These are phyloP conservation scores for Vanessa tameamea DNA, from an alignment of 1,140 invertebrate genomes.

Conservation along the genomic window DNA sequence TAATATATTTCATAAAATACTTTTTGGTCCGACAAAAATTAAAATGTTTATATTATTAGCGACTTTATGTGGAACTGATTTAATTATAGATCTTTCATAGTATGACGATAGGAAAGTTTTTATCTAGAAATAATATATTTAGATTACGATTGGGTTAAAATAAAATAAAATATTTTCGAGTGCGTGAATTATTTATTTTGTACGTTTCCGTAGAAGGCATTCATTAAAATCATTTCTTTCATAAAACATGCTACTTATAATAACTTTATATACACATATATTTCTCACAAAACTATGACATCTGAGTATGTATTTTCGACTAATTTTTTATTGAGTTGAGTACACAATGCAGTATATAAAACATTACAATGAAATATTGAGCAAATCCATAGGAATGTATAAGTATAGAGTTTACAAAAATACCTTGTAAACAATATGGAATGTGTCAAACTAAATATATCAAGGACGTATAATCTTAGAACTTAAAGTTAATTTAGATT, in stretches of 20 bases:
- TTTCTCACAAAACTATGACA: constrained; percentile 55
- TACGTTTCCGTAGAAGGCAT: constrained; percentile 69
- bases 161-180: constrained; percentile 58
- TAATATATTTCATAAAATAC: too few species aligned
- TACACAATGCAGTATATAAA: constrained; percentile 44
- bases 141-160: constrained; percentile 26
- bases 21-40: too few species aligned
- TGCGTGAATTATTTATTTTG: constrained; percentile 77
- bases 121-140: too few species aligned
- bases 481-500: constrained; percentile 14
- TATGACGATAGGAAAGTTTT: too few species aligned
- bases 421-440: constrained; percentile 26
- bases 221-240: constrained; percentile 53
- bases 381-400: constrained; percentile 60
- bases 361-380: constrained; percentile 52
- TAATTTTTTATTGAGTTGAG: constrained; percentile 60
- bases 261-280: constrained; percentile 66
- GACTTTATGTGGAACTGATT: too few species aligned
- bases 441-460: constrained; percentile 26
- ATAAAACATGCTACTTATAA: constrained; percentile 61
- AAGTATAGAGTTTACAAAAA: constrained; percentile 38
- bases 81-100: too few species aligned
- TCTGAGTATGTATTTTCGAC: constrained; percentile 67
- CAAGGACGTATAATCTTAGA: not conserved
- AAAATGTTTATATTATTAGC: too few species aligned